Conservation (phyloP, 2,113 vertebrate genomes). For the Aleadryas rufinucha region DNA sequence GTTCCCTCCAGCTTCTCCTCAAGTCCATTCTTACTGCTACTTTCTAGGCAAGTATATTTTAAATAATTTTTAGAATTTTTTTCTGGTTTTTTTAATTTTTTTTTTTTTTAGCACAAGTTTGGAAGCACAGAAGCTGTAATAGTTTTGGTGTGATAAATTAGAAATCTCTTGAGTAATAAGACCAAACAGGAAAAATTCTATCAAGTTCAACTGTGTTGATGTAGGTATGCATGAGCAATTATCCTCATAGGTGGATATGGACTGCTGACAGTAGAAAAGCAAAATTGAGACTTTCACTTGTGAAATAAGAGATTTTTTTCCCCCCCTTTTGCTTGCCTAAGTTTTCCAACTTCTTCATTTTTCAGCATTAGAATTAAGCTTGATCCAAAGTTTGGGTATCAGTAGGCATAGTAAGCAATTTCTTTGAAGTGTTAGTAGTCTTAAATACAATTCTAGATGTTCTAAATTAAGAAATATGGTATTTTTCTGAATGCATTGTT, state of each 20-base stretch:
- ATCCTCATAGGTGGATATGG: not conserved
- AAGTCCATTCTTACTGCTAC: not conserved
- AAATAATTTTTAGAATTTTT: not conserved
- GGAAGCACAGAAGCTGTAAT: not conserved
- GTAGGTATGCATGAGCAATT: not conserved
- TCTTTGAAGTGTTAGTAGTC: not conserved
- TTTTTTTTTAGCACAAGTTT: not conserved
- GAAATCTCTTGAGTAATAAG: not conserved
- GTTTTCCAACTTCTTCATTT: not conserved
- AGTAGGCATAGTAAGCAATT: not conserved
- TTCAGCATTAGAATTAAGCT: not conserved
- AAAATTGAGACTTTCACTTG: not conserved
- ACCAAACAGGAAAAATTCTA: not conserved
- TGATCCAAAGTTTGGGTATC: not conserved
- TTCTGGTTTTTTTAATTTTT: no score
- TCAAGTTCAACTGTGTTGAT: not conserved
- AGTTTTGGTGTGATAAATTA: not conserved
- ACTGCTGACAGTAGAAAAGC: not conserved
- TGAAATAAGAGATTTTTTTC: not conserved
- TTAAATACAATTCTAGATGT: not conserved
- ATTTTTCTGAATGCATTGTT: not conserved
- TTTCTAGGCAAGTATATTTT: not conserved
- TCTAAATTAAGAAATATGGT: not conserved
- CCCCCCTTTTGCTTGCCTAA: not conserved
- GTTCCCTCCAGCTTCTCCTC: not conserved